Conservation (phyloP, 2,888 invertebrate species). For the Pardosa pseudoannulata region DNA sequence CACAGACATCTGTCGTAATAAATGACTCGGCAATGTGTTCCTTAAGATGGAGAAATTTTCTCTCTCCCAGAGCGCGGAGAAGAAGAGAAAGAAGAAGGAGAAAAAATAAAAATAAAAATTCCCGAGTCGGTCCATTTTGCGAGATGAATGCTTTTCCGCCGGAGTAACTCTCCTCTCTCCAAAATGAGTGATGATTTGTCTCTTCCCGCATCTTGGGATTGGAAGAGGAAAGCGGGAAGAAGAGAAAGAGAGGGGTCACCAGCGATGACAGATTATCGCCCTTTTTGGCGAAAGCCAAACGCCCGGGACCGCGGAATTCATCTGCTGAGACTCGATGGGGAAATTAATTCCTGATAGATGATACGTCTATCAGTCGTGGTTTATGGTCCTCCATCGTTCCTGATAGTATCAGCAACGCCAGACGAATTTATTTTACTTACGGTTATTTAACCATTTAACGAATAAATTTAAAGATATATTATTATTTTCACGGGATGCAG, state of each 20-base stretch:
- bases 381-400: no score
- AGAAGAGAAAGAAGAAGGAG: neutral
- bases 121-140: constrained; percentile 69
- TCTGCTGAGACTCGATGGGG: neutral
- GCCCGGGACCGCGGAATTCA: neutral
- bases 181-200: constrained; percentile 72
- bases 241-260: neutral
- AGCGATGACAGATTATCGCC: constrained; percentile 14
- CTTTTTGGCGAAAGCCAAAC: constrained; percentile 22
- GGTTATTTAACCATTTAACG: no score
- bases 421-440: no score
- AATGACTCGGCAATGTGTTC: constrained; percentile 72
- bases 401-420: no score
- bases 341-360: neutral
- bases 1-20: constrained; percentile 71
- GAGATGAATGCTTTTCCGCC: constrained; percentile 71
- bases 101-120: constrained; percentile 62
- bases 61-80: constrained; percentile 25
- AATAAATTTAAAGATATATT: no score
- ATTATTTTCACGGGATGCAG: no score
- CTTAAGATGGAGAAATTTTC: constrained; percentile 70
- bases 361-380: no score
- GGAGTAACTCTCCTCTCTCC: constrained; percentile 69
- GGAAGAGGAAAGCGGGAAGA: constrained; percentile 64
- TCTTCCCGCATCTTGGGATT: constrained; percentile 71